Percentiles rank a stretch among this genome's conserved stretches.
Evolutionary conservation across 2,888 invertebrate genomes (phyloP).

Genomic region (Phyllotreta striolata): DNA sequence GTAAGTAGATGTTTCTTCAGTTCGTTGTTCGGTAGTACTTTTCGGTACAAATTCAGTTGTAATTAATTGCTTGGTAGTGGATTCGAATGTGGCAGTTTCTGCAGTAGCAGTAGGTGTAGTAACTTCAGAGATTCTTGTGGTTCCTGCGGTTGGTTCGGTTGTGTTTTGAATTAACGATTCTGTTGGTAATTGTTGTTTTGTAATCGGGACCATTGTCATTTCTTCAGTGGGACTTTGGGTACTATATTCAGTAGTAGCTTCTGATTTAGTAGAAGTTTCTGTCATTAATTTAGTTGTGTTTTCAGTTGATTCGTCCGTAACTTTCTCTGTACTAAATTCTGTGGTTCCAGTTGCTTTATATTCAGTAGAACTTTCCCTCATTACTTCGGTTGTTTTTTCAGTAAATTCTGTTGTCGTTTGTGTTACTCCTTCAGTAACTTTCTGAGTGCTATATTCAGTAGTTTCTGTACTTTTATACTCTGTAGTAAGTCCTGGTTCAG

Average conservation of each 20-base stretch:
- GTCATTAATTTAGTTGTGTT: no score
- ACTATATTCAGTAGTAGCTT: no score
- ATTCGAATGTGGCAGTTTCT: no score
- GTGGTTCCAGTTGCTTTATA: no score
- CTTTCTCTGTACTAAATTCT: no score
- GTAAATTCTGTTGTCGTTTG: background rate
- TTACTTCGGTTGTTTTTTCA: constrained; percentile 21
- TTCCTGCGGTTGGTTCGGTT: constrained; percentile 4
- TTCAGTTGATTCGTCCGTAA: background rate
- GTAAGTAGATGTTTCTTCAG: background rate
- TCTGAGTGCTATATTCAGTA: background rate
- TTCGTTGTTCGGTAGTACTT: background rate
- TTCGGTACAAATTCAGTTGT: constrained; percentile 30
- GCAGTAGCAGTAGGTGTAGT: no score
- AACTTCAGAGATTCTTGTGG: no score
- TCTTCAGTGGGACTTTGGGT: no score
- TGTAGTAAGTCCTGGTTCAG: constrained; percentile 7
- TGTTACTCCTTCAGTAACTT: constrained; percentile 7
- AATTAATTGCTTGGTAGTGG: constrained; percentile 8
- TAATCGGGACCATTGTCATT: no score
- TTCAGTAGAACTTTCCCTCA: constrained; percentile 35
- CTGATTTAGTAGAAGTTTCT: no score
- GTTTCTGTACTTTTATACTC: background rate
- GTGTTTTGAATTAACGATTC: constrained; percentile 2
- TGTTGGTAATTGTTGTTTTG: background rate